Evolutionary conservation across 30 jellyfish, hydroid and myxozoan species (phyloP), one percentile per base, ranked within the genome.

Genomic region (Hydractinia echinata): DNA sequence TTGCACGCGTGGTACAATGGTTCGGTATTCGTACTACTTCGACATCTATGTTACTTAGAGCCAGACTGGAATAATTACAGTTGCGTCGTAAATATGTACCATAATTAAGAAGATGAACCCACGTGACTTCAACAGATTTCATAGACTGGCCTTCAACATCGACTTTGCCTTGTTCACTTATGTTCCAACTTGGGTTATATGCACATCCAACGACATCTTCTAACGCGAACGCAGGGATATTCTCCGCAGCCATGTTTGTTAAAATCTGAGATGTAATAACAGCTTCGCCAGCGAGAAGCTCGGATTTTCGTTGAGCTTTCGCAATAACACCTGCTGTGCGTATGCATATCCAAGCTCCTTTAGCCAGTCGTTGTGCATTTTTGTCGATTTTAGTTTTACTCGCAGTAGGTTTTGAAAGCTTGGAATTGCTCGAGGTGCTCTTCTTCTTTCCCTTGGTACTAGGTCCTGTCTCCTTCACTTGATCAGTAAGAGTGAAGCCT

Each of bases 311-410:
- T 55, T 88, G 96, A 82, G 92, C 91, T 72, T 88, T 88, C 61
- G 92, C 92, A 66, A 88, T 88, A n/a, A 86, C 91, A 55, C 96
- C 91, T 5, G 96, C 96, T 4, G 96, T 70, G 19, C 96, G 74
- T 8, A 82, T 73, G 13, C 91, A 88, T 53, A 88, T 85, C 96
- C 96, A 88, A 73, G 92, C 96, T 10, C 89, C 93, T 55, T 64
- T 82, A 72, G 88, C 82, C 16, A 88, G 60, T 51, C 82, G 69
- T 67, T 88, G 96, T 4, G 88, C 78, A n/a, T 71, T 58, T 71
- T 71, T 71, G 18, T 51, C 74, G 7, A 51, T n/a, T 64, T 7
- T 51, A n/a, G 19, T 64, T 7, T 51, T 64, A 13, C 74, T 64
- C 9, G 74, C 19, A 64, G 9, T 64, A n/a, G 74, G 18, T 64